Conservation (phyloP, 2,113 vertebrate species). For the Edolisoma coerulescens region DNA sequence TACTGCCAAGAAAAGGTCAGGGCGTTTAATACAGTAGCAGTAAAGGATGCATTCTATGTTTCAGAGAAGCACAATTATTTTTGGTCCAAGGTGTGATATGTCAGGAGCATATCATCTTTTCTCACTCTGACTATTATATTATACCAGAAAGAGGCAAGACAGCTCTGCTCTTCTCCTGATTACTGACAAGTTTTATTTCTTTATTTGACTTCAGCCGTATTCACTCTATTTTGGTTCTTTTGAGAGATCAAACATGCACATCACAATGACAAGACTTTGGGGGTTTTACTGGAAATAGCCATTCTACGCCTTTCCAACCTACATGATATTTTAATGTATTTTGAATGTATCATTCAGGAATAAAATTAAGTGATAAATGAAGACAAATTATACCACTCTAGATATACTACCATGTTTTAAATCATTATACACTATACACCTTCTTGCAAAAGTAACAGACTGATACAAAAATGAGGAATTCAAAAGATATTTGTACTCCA, state of each 20-base stretch:
- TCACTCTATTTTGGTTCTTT: not conserved
- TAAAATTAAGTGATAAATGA: not conserved
- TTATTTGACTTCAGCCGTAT: not conserved
- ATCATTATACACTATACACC: not conserved
- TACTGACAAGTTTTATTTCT: not conserved
- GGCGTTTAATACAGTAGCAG: not conserved
- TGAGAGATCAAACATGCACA: not conserved
- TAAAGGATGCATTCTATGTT: not conserved
- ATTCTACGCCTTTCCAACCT: not conserved
- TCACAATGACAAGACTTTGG: not conserved
- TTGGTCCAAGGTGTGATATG: not conserved
- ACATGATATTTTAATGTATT: not conserved
- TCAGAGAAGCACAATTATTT: not conserved
- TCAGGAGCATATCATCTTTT: not conserved
- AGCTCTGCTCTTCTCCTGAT: not conserved
- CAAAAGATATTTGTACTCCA: not conserved
- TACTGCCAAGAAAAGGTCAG: not conserved
- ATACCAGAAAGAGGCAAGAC: not conserved
- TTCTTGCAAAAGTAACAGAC: not conserved
- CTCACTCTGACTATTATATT: not conserved
- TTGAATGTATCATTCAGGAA: not conserved
- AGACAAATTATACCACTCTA: not conserved
- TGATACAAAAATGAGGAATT: not conserved
- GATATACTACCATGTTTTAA: not conserved
- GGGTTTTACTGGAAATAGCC: not conserved